Conservation (phyloP, 2,888 invertebrate species). For the Eupsilia transversa region DNA sequence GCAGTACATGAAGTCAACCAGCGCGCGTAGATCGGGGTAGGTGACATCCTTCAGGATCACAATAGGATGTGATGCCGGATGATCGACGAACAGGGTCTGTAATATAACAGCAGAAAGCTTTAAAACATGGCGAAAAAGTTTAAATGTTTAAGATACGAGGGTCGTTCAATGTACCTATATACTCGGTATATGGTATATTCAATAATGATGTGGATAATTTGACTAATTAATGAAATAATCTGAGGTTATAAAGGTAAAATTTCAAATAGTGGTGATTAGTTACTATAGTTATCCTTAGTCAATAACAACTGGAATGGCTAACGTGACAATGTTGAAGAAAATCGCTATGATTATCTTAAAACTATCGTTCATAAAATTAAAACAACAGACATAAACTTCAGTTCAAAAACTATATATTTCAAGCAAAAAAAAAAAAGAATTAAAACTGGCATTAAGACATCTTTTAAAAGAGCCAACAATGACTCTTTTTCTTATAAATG, state of each 20-base stretch:
- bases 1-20: constrained; percentile 98
- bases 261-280: background rate
- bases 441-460: too few species aligned
- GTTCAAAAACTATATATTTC: too few species aligned
- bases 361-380: too few species aligned
- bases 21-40: constrained; percentile 95
- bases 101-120: constrained; percentile 25
- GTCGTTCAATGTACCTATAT: background rate
- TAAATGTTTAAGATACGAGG: background rate
- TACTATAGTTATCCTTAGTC: too few species aligned
- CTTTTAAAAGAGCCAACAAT: too few species aligned
- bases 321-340: background rate
- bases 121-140: background rate
- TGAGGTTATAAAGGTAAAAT: background rate
- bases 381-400: too few species aligned
- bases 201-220: background rate
- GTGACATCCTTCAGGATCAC: constrained; percentile 97
- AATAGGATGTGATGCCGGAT: constrained; percentile 97
- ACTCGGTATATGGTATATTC: background rate
- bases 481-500: too few species aligned
- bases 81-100: constrained; percentile 95
- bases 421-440: too few species aligned
- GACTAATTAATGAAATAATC: background rate
- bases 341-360: too few species aligned
- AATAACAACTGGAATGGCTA: background rate